Conservation (phyloP, 2,113 vertebrate species). For the Riparia riparia region DNA sequence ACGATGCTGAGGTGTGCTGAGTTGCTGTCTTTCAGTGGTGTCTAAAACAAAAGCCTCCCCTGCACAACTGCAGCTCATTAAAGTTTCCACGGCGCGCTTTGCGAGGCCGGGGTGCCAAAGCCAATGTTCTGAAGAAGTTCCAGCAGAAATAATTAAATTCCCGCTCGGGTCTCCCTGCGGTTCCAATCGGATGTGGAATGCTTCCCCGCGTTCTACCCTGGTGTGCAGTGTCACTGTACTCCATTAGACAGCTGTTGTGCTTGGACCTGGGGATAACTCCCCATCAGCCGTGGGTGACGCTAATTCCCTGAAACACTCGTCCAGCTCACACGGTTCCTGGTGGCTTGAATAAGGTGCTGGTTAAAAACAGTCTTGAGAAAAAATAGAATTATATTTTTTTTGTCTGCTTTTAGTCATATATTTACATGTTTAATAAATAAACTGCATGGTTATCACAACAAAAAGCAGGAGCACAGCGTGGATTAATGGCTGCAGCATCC, state of each 20-base stretch:
- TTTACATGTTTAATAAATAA: background rate
- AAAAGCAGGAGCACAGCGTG: background rate
- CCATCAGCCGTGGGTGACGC: background rate
- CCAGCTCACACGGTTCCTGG: constrained; percentile 1
- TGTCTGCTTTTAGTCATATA: background rate
- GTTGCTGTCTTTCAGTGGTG: background rate
- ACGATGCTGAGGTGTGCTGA: background rate
- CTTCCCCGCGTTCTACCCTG: background rate
- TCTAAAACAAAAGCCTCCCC: background rate
- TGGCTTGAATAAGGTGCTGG: background rate
- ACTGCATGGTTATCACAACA: background rate
- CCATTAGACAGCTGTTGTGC: constrained; percentile 61
- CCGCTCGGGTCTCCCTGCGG: constrained; percentile 30
- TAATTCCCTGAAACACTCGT: background rate
- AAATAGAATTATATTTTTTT: background rate
- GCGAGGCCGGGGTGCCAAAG: constrained; percentile 1
- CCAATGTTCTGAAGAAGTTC: constrained; percentile 59
- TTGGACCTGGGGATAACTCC: constrained; percentile 30
- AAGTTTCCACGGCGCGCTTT: background rate
- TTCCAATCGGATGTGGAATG: constrained; percentile 51
- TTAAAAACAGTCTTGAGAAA: background rate
- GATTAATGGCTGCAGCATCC: background rate
- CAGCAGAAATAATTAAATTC: constrained; percentile 56
- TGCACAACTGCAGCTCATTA: constrained; percentile 17
- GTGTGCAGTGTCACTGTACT: constrained; percentile 20